phyloP scores from a whole-genome alignment of 2,888 invertebrate species.

The Epinotia brunnichana region DNA sequence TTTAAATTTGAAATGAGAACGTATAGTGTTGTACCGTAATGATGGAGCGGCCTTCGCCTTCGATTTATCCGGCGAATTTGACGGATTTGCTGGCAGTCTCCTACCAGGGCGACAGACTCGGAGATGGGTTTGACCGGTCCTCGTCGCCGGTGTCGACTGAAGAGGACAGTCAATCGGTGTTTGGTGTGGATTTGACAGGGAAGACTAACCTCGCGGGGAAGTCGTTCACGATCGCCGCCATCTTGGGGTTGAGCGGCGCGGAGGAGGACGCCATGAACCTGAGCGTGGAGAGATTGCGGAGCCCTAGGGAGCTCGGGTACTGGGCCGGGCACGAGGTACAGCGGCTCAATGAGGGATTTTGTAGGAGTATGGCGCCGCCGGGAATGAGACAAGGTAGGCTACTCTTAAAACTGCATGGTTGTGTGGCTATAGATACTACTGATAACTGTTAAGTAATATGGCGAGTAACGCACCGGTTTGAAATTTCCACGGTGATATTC shows the following conservation, averaged over 20 bases:
- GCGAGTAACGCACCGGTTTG: no score
- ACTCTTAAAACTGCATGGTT: neutral
- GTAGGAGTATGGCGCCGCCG: slow-evolving; percentile 67
- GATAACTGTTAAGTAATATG: no score
- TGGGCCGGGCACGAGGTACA: slow-evolving; percentile 73
- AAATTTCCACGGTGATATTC: no score
- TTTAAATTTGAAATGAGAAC: slow-evolving; percentile 40
- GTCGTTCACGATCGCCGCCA: slow-evolving; percentile 94
- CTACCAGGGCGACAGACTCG: slow-evolving; percentile 63
- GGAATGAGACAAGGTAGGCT: slow-evolving; percentile 70
- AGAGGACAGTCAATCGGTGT: slow-evolving; percentile 71
- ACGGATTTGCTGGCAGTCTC: slow-evolving; percentile 69
- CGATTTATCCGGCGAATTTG: slow-evolving; percentile 70
- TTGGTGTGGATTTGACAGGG: slow-evolving; percentile 76
- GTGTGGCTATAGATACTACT: no score
- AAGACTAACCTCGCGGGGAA: slow-evolving; percentile 83
- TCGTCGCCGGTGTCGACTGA: slow-evolving; percentile 74
- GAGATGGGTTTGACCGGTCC: slow-evolving; percentile 59
- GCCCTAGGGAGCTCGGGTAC: slow-evolving; percentile 72
- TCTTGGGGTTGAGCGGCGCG: slow-evolving; percentile 88
- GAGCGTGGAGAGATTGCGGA: slow-evolving; percentile 78
- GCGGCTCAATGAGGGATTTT: slow-evolving; percentile 72
- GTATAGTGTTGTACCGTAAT: slow-evolving; percentile 50
- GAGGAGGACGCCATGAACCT: slow-evolving; percentile 82
- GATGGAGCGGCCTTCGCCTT: slow-evolving; percentile 71